Base-by-base conservation (phyloP, 35 echinoderm and acorn worm species). In the Amphiura filiformis region DNA sequence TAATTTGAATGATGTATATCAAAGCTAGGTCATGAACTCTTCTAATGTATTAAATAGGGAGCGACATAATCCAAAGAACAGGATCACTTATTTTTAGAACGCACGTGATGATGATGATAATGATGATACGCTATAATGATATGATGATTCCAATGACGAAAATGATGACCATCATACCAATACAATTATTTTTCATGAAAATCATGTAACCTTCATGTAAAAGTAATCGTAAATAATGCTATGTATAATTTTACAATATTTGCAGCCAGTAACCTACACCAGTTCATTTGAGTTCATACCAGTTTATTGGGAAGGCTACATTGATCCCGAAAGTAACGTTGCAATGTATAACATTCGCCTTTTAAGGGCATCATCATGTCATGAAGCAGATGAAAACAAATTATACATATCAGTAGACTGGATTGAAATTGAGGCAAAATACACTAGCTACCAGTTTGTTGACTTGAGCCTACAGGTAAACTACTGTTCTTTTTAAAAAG, bases 291-390 rank as follows among this genome's bases (percentile, higher is more conserved):
- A 82, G 34, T 82, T 28, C 23, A 39, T 82, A 23, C 13, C 80
- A 5, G 34, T 42, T 4, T 9, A 31, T 3, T 82, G 80, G 80
- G 80, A 82, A 32, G 80, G 41, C n/a, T 82, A 38, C 38, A 32
- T 11, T 23, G 80, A 82, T 42, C 37, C 37, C 26, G 80, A 82
- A 44, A 82, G 80, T 32, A 32, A 44, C 37, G 39, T 82, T 32
- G n/a, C 38, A 82, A 11, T 44, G n/a, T 82, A 33, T 32, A 82
- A 82, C 38, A 37, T 82, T 31, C 80, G 80, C 3, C 80, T 82
- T 0, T 11, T 82, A 37, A 20, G 35, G 22, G 80, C 80, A 33
- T 20, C 35, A 84, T 75, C 57, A 0, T 84, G 82, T 84, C 0
- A 9, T 22, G 35, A 23, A 33, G 13, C 23, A 65, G 82, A 84